Evolutionary conservation across 2,888 invertebrate species (phyloP), one percentile per base, ranked within the genome.

Genomic region (Metalampra italica): DNA sequence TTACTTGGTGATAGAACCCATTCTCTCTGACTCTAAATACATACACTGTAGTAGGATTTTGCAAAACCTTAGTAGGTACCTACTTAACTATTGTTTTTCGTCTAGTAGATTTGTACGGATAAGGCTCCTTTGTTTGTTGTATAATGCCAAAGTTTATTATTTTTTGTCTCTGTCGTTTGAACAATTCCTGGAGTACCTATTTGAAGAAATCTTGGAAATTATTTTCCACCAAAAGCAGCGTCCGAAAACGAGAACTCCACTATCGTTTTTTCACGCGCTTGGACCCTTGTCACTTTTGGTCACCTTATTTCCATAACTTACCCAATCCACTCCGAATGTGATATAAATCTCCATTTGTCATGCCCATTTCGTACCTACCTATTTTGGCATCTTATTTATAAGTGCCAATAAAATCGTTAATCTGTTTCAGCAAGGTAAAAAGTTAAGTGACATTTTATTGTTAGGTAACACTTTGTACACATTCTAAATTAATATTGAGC

Each of bases 331-430:
- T 37, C 15, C 43, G 45, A 44, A 48, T 43, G 43, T 42, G 45
- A 45, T 48, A 49, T 49, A 49, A 49, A 49, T 54, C 47, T 49
- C 51, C 34, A 54, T 55, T 55, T 52, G 55, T 52, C 52, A 52
- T 41, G 43, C 22, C 40, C 43, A 46, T 50, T 50, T 43, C 50
- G 43, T 43, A 50, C 29, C 45, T 37, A n/a, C n/a, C 39, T 48
- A n/a, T 48, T 48, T 49, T 49, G 45, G 11, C 37, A 42, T 47
- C 11, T 37, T 43, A 47, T 47, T 48, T 34, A 40, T 48, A 7
- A 9, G 30, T 30, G 13, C 30, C 29, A 29, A 30, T 39, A 39
- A 29, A 34, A 36, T 36, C 32, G 30, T n/a, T 46, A 32, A 32
- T 29, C 14, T 46, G 5, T 11, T 46, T 11, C 30, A 39, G n/a